Evolutionary conservation across 2,113 vertebrate genomes (phyloP), one percentile per base, ranked within the genome.

Genomic region (Plectropomus leopardus): DNA sequence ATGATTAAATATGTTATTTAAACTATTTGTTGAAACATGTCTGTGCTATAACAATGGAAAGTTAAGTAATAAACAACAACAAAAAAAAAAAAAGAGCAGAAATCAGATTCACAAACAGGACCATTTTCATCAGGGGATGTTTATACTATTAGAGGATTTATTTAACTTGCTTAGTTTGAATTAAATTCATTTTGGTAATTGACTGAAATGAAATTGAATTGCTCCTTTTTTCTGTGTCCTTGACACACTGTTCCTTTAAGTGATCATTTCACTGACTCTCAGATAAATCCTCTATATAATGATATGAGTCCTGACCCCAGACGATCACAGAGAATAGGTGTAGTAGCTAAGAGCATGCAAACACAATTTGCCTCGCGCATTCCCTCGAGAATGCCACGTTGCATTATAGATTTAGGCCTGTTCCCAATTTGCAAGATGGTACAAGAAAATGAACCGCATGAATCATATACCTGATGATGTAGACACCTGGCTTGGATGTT

Each of bases 341-440:
- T 78, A 59, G 67, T 45, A 26, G 74, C 77, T 77, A 77, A 86
- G 76, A 80, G 76, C 78, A 84, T 77, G 68, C 89, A 91, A 86
- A 91, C 87, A 91, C 80, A 91, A 86, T 85, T 88, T 90, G 53
- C 87, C 70, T 77, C 4, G 53, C 60, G 50, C 72, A 45, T 69
- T 86, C 80, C 85, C 80, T 32, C 2, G 47, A 72, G 83, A 77
- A 83, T 67, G 65, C 60, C 40, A 30, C 21, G 26, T 75, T 86
- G 73, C 89, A 76, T 80, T 91, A 87, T 80, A 84, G 80, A 90
- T 91, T 90, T 82, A 90, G 83, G 58, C 73, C 70, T 90, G 80
- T 79, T 89, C 90, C 87, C 81, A 92, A 93, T 91, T 92, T 92
- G 84, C 89, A 88, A 88, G 76, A 88, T 83, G 78, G 78, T 88